Evolutionary conservation across 2,113 vertebrate species (phyloP).

Genomic region (Corythaeola cristata): DNA sequence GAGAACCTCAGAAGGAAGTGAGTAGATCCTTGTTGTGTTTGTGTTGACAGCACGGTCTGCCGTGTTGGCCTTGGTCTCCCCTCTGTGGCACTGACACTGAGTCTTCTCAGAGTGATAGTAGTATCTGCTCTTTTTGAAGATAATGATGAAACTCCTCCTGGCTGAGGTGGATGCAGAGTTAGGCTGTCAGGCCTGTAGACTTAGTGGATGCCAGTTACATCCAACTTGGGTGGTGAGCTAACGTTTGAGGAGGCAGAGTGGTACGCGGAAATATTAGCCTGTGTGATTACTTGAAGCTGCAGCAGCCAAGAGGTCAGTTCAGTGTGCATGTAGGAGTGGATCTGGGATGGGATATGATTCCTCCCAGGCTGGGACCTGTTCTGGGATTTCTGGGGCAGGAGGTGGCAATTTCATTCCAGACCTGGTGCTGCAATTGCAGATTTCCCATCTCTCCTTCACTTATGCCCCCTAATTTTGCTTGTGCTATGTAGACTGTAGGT

Average conservation of each 20-base stretch:
- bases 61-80: background rate
- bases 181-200: background rate
- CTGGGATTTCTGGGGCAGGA: background rate
- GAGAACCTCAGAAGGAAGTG: background rate
- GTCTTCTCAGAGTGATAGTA: background rate
- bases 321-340: background rate
- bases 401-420: background rate
- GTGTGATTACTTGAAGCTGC: background rate
- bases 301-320: background rate
- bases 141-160: background rate
- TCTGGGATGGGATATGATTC: background rate
- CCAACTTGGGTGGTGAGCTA: background rate
- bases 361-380: background rate
- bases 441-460: background rate
- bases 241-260: background rate
- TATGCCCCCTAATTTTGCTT: background rate
- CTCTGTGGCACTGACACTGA: background rate
- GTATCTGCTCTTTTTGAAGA: background rate
- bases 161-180: background rate
- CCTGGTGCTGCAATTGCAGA: background rate
- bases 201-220: too few relatives aligned
- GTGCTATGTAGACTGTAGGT: fast-evolving
- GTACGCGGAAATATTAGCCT: background rate
- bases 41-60: background rate
- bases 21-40: background rate